Evolutionary conservation across 37 sponge, comb jelly and placozoan genomes (phyloP).

Genomic region (Agelas oroides): DNA sequence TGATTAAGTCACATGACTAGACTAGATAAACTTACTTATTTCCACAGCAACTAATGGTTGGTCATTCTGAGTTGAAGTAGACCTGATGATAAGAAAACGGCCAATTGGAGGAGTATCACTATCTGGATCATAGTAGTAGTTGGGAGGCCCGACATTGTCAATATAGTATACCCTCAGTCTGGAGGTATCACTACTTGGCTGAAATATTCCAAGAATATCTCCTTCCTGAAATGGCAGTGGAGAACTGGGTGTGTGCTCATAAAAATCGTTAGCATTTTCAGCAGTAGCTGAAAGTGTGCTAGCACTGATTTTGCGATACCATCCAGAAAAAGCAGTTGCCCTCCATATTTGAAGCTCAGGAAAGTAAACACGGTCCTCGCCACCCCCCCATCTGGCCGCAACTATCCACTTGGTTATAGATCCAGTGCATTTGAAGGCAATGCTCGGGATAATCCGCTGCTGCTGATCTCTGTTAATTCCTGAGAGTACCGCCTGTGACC

Average conservation of each 20-base stretch:
- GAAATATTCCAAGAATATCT: constrained; percentile 15
- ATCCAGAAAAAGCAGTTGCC: too few species aligned
- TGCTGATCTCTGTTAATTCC: neutral
- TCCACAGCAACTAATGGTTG: neutral
- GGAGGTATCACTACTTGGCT: neutral
- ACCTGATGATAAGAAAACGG: too few species aligned
- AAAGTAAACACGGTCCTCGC: neutral
- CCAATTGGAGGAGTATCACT: too few species aligned
- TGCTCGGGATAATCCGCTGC: constrained; percentile 5
- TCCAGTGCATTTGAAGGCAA: constrained; percentile 9
- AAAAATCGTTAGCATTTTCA: neutral
- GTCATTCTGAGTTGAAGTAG: neutral
- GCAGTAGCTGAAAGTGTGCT: neutral
- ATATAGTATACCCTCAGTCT: too few species aligned
- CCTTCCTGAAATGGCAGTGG: neutral
- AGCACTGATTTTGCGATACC: neutral
- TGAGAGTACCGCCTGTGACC: neutral
- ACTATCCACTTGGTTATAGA: constrained; percentile 13
- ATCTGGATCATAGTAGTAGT: too few species aligned
- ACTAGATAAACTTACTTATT: neutral
- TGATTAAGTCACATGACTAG: too few species aligned
- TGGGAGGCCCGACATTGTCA: too few species aligned
- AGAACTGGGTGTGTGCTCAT: neutral
- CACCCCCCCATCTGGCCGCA: neutral
- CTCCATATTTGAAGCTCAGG: constrained; percentile 20